Evolutionary conservation across 2,797 vertebrate species (phyloP), one percentile per base, ranked within the genome.

Genomic region (Brachymystax lenok): DNA sequence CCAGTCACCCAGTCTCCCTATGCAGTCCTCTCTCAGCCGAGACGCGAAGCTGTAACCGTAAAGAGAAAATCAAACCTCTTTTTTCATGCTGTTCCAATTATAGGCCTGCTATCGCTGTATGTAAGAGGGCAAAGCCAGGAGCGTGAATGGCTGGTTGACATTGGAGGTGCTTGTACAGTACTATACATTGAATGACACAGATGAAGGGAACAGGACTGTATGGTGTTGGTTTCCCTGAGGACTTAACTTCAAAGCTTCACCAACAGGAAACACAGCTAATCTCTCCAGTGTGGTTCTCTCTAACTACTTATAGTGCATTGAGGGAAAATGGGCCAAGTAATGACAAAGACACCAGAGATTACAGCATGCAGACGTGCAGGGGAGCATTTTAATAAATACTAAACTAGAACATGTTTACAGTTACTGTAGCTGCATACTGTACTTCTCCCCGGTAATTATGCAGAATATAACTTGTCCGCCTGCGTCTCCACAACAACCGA

Each of bases 211-310:
- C 87, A 87, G 80, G 84, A 91, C 82, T 83, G 88, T 89, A 68
- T 89, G 73, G 79, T 71, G n/a, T 87, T n/a, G 54, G 56, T 83
- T 89, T 89, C 91, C 91, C 87, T 17, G 77, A 81, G 89, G 89
- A 91, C 86, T 84, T 76, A 83, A 91, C 90, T 92, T 93, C 92
- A 93, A 92, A 94, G 92, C 87, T 76, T 83, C 80, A 83, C 84
- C 86, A 91, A 91, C 88, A 91, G 90, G 93, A 92, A 92, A 90
- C 90, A 85, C 73, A 83, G 87, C 88, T 92, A 93, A 93, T 93
- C 92, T 91, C 86, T 84, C 83, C 88, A 81, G 86, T 89, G 83
- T n/a, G n/a, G 87, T 82, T 78, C 84, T 88, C 81, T 87, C 88
- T 86, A 80, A 81, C 78, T 70, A 87, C 82, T 84, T 64, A 0